These are phyloP conservation scores for Pangasianodon gigas DNA, from an alignment of 2,113 vertebrate genomes.

Conservation along the genomic window DNA sequence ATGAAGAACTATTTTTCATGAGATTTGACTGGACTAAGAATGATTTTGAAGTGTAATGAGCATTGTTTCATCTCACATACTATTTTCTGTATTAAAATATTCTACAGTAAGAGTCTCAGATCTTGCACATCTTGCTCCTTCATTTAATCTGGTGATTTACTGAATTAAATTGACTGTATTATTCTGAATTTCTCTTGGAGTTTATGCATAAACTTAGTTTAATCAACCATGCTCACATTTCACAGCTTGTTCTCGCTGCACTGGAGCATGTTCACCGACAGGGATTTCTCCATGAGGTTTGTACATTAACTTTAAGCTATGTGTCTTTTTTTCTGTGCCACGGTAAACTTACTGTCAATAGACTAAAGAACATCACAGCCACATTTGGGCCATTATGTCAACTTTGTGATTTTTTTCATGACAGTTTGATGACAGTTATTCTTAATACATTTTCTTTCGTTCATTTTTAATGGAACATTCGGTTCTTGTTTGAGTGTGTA, in stretches of 20 bases:
- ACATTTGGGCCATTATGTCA: not conserved
- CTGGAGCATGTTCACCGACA: constrained; percentile 72
- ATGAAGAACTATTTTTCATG: not conserved
- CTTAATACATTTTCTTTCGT: not conserved
- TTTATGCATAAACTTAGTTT: not conserved
- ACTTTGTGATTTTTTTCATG: too few species aligned
- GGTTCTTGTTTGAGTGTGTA: constrained; percentile 10
- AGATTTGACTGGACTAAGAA: not conserved
- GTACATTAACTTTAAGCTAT: constrained; percentile 50
- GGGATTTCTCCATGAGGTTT: constrained; percentile 78
- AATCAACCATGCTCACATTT: constrained; percentile 30
- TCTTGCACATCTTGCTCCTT: not conserved
- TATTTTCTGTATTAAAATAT: not conserved
- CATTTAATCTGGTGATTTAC: not conserved
- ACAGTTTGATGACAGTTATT: not conserved
- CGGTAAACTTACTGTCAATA: not conserved
- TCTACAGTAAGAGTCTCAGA: not conserved
- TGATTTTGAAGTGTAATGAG: not conserved
- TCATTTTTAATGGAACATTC: constrained; percentile 57
- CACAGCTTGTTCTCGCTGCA: constrained; percentile 76
- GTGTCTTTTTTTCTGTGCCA: not conserved
- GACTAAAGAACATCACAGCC: not conserved
- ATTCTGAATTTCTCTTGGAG: not conserved
- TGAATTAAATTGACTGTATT: not conserved
- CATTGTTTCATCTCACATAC: not conserved